Evolutionary conservation across 2,888 invertebrate genomes (phyloP), one percentile per base, ranked within the genome.

Genomic region (Mechanitis mazaeus): DNA sequence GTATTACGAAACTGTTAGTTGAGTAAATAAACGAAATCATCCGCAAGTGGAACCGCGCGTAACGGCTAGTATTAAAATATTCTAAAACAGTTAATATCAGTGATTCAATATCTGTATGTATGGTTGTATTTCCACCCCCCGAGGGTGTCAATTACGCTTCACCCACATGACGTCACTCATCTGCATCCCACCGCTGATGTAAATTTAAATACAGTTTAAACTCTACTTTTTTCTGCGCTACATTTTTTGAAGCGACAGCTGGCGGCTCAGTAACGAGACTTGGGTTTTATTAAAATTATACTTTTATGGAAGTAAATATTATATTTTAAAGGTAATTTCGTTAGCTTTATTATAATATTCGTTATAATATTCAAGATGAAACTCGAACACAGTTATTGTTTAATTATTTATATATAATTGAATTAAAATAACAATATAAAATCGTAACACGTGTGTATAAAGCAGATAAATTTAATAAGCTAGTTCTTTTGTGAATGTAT

Each of bases 111-210:
- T 33, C 42, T 62, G 38, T 33, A 9, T 63, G 61, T 62, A 33
- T 38, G 33, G 55, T 64, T 35, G 31, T 60, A 38, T 55, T 63
- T 65, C 59, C 63, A 53, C 69, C 64, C 64, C 55, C 62, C 61
- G 68, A 69, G 76, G 73, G 75, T 72, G 78, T 79, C 78, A 83
- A 84, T 83, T 82, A 72, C 69, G 68, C 67, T 69, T 65, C 64
- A 71, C 66, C 75, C 83, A 81, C 78, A 81, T 85, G 84, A 83
- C 86, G 85, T 83, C 84, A 85, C 83, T 86, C 84, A 85, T 85
- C 84, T 86, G 80, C 86, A 85, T 84, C 78, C 73, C 76, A 75
- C 70, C 69, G 74, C 74, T 79, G 80, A 84, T 83, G 83, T 78
- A 80, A 83, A 81, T 84, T 86, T 86, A 81, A 87, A 81, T 75